phyloP scores from a whole-genome alignment of 2,113 vertebrate species.

The Axis porcinus region DNA sequence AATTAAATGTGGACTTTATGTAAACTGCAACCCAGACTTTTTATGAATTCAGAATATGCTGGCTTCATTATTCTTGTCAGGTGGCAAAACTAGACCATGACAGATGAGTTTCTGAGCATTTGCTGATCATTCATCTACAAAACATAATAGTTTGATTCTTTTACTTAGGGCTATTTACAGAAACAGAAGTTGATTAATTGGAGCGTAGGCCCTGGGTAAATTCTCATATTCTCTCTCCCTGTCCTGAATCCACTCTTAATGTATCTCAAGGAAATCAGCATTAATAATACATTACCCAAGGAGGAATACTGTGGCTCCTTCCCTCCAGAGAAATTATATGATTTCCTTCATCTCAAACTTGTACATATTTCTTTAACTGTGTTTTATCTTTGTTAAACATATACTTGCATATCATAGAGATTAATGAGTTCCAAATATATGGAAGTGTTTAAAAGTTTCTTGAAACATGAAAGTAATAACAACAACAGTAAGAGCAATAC shows the following conservation, averaged over 20 bases:
- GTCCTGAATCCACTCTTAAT: constrained; percentile 57
- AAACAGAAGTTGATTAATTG: constrained; percentile 83
- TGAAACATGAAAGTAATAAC: background rate
- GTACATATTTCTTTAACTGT: constrained; percentile 29
- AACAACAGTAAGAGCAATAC: background rate
- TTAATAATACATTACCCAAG: constrained; percentile 69
- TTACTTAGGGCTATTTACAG: constrained; percentile 80
- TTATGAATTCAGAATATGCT: constrained; percentile 79
- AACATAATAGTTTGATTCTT: constrained; percentile 81
- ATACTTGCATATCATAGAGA: constrained; percentile 10
- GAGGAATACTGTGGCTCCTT: constrained; percentile 55
- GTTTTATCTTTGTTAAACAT: constrained; percentile 41
- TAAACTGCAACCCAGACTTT: constrained; percentile 67
- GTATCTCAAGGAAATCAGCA: constrained; percentile 70
- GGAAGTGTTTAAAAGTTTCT: background rate
- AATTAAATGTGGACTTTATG: constrained; percentile 77
- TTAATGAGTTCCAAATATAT: background rate
- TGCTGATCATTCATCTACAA: constrained; percentile 84
- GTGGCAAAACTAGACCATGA: constrained; percentile 81
- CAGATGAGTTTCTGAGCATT: constrained; percentile 79
- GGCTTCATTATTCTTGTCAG: constrained; percentile 80
- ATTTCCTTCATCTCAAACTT: constrained; percentile 63
- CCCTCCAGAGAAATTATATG: constrained; percentile 9
- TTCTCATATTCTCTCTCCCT: constrained; percentile 65
- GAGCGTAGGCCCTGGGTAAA: constrained; percentile 62